Percentiles rank a stretch among this genome's conserved stretches.
Conservation (phyloP, 2,797 vertebrate genomes). For the Threskiornis aethiopicus region DNA sequence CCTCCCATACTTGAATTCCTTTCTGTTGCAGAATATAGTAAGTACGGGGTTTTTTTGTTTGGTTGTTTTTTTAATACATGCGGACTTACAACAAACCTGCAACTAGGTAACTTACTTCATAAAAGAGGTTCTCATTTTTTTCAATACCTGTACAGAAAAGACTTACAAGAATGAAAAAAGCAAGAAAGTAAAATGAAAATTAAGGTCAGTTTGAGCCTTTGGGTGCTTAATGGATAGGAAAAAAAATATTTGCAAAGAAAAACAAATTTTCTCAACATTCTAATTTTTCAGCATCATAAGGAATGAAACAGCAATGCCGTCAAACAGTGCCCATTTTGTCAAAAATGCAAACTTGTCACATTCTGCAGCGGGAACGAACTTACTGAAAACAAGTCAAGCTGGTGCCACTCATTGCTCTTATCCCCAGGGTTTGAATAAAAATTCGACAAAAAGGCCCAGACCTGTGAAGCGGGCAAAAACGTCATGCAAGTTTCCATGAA, state of each 20-base stretch:
- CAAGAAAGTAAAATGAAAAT: neutral
- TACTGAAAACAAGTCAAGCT: neutral
- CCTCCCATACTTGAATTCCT: neutral
- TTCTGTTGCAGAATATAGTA: neutral
- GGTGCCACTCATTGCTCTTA: neutral
- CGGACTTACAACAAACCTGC: neutral
- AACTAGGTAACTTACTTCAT: neutral
- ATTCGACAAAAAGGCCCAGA: neutral
- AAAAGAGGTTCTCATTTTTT: neutral
- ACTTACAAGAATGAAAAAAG: neutral
- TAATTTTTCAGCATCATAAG: neutral
- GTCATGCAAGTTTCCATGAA: neutral
- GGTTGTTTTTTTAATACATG: neutral
- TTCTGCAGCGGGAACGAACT: neutral
- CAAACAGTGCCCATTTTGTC: neutral
- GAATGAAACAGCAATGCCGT: neutral
- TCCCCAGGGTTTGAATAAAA: neutral
- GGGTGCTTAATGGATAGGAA: neutral
- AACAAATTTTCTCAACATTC: neutral
- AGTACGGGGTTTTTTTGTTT: rapidly evolving
- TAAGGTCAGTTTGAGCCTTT: neutral
- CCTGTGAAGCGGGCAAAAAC: neutral
- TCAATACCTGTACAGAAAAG: neutral
- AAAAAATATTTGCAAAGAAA: neutral
- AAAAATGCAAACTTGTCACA: neutral